phyloP scores from a whole-genome alignment of 53 echinoderm and acorn worm species.

The Astropecten irregularis region DNA sequence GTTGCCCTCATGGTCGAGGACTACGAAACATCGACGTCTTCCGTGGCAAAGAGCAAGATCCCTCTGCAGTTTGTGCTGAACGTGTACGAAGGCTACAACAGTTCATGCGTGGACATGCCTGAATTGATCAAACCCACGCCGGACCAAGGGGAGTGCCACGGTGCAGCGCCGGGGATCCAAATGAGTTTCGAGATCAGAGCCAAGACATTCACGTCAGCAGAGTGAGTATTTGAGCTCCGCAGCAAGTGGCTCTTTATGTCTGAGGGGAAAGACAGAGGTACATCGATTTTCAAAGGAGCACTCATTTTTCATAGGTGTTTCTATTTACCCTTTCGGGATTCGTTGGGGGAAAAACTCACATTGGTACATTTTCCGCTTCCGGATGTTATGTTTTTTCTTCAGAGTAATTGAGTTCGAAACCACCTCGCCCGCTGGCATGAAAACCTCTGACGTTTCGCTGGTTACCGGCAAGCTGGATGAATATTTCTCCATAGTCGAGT shows the following conservation, averaged over 20 bases:
- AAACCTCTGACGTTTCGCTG: conserved; percentile 1
- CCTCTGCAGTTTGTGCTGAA: conserved; percentile 15
- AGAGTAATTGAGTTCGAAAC: background rate
- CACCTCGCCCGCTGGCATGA: conserved; percentile 14
- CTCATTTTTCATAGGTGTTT: background rate
- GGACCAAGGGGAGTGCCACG: background rate
- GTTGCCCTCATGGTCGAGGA: conserved; percentile 16
- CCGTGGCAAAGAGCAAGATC: background rate
- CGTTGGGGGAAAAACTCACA: too few relatives aligned
- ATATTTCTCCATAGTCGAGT: background rate
- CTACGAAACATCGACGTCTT: background rate
- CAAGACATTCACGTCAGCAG: too few relatives aligned
- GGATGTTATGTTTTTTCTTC: background rate
- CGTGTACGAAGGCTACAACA: background rate
- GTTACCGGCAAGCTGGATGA: background rate
- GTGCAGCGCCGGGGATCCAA: background rate
- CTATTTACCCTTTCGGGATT: too few relatives aligned
- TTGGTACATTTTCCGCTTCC: too few relatives aligned
- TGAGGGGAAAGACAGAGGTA: background rate
- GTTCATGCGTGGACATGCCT: background rate
- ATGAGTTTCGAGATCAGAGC: background rate
- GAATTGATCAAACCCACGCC: background rate
- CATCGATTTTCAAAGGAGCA: background rate
- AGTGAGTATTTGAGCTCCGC: background rate
- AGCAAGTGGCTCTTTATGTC: background rate